Evolutionary conservation across 2,113 vertebrate genomes (phyloP), one percentile per base, ranked within the genome.

Genomic region (Cephalopterus ornatus): DNA sequence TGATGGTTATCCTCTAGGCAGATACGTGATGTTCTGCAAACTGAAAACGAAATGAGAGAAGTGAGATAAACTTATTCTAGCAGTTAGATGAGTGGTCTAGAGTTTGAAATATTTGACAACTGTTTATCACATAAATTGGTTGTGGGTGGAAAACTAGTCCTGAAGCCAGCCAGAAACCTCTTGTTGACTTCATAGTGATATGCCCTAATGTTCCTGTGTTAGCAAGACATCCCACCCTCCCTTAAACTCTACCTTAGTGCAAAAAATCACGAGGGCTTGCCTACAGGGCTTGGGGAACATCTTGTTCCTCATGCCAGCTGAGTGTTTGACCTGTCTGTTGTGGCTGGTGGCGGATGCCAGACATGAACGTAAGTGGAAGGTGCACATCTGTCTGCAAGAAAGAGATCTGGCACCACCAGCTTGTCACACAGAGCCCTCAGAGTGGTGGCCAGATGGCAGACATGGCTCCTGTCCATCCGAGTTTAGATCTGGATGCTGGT

Each of bases 1-100:
- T 97, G 74, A 70, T 85, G 90, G 93, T 94, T 98, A 94, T 90
- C 94, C 96, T 92, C 93, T 76, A 95, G 81, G 85, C 75, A 96
- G 75, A 85, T 74, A 94, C 2, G 12, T 70, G 62, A 89, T 52
- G 74, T 84, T 88, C 35, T 79, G 89, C 67, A 97, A 86, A 91
- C 71, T 94, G 83, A 94, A 94, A 94, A 59, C 21, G 66, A 37
- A 95, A 71, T 26, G 49, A 55, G 14, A 70, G 32, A 76, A 84
- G 28, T 68, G 67, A 35, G 47, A 77, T 27, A 94, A 86, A 80
- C 46, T 94, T 78, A 71, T 58, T 41, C 8, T 9, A 20, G 52
- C 76, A 66, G 27, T 11, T 59, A 77, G 22, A 66, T 41, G 23
- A 56, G 33, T 42, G 52, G 9, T 37, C 33, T 6, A 1, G 12